These are phyloP conservation scores for Mamestra configurata DNA, from an alignment of 1,140 invertebrate species.

Conservation along the genomic window DNA sequence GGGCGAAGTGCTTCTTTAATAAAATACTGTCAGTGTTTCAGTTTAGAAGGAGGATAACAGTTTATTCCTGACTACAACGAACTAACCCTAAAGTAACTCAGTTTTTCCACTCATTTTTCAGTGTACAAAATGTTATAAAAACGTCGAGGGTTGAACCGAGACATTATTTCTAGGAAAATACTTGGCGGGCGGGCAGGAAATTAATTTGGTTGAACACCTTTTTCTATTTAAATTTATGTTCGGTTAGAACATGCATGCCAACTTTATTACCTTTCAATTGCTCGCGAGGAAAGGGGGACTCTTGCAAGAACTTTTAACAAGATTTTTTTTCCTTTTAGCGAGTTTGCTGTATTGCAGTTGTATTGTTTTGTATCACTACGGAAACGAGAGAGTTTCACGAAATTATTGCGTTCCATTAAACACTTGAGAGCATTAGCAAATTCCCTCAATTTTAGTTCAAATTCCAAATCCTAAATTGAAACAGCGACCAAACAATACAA, in stretches of 20 bases:
- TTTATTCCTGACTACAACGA: too few species aligned
- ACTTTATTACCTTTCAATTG: conserved; percentile 27
- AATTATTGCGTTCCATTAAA: conserved; percentile 10
- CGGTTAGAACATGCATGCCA: neutral
- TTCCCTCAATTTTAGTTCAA: conserved; percentile 8
- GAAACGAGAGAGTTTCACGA: neutral
- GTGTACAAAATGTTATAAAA: neutral
- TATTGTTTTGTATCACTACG: neutral
- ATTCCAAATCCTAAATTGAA: conserved; percentile 5
- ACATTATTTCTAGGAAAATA: conserved; percentile 11
- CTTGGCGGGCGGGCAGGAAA: conserved; percentile 20
- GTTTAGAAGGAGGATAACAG: too few species aligned
- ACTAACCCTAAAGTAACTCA: neutral
- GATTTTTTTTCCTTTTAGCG: neutral
- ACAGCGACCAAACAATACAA: conserved; percentile 26
- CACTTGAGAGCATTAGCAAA: neutral
- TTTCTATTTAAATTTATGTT: conserved; percentile 36
- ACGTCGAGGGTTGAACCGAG: neutral
- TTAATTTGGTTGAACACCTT: conserved; percentile 36
- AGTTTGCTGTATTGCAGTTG: neutral
- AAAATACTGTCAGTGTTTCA: too few species aligned
- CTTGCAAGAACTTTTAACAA: neutral
- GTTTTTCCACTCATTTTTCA: neutral
- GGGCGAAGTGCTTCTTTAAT: too few species aligned
- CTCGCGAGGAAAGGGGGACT: neutral